These are phyloP conservation scores for Tragelaphus eurycerus DNA, from an alignment of 2,797 vertebrate species.

Conservation along the genomic window DNA sequence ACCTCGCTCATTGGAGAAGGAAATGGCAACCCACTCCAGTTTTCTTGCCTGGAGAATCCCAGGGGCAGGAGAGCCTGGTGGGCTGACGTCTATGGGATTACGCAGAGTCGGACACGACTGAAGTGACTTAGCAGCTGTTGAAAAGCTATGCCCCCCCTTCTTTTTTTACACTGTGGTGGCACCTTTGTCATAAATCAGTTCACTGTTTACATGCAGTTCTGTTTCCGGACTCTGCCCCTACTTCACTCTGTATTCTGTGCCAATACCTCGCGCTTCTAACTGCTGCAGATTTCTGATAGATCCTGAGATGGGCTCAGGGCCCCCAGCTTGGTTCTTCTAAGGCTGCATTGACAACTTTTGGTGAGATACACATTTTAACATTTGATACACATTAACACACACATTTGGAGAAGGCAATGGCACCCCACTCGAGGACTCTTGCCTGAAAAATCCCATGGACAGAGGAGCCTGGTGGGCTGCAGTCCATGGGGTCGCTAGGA, in stretches of 20 bases:
- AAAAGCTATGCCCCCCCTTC: not conserved
- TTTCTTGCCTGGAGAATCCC: not conserved
- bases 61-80: too few species aligned
- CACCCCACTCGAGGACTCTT: too few species aligned
- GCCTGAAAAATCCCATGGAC: too few species aligned
- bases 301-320: fast-evolving
- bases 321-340: not conserved
- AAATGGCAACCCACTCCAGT: too few species aligned
- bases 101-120: too few species aligned
- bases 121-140: not conserved
- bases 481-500: too few species aligned
- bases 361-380: not conserved
- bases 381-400: not conserved
- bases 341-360: not conserved
- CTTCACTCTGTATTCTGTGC: not conserved
- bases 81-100: too few species aligned
- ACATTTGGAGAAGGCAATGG: too few species aligned
- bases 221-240: not conserved
- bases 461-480: too few species aligned
- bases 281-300: not conserved
- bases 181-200: not conserved
- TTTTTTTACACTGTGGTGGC: fast-evolving
- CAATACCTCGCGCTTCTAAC: fast-evolving
- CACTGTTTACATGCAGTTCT: fast-evolving
- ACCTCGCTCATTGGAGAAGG: not conserved